Percentiles rank a stretch among this genome's conserved stretches.
Evolutionary conservation across 1,140 invertebrate genomes (phyloP).

Genomic region (Brachionus asplanchnoidis): DNA sequence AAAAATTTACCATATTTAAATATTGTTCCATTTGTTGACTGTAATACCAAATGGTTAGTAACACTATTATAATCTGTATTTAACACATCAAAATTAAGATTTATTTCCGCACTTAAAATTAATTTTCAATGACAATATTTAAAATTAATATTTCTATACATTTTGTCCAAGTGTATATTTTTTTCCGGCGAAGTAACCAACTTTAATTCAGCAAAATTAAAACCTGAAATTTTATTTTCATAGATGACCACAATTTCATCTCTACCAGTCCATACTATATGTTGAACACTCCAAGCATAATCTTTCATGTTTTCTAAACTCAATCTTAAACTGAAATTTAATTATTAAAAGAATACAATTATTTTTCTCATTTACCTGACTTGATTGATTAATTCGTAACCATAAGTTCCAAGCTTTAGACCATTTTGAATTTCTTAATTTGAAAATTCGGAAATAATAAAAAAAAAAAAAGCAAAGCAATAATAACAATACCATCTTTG

Average conservation of each 20-base stretch:
- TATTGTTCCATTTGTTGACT: neutral
- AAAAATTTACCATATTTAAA: neutral
- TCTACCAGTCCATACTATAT: neutral
- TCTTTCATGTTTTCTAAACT: neutral
- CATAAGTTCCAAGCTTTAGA: neutral
- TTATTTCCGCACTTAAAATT: neutral
- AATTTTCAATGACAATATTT: neutral
- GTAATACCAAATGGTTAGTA: neutral
- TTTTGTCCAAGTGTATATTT: neutral
- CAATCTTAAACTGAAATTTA: neutral
- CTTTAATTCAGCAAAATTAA: neutral
- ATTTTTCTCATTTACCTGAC: neutral
- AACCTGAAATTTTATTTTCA: neutral
- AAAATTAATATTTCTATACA: neutral
- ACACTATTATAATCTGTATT: neutral
- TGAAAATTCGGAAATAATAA: neutral
- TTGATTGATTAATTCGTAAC: neutral
- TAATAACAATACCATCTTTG: constrained; percentile 7
- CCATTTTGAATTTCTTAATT: constrained; percentile 16
- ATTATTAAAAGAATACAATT: neutral
- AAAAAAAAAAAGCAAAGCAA: neutral
- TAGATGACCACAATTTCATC: neutral
- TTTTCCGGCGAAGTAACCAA: neutral
- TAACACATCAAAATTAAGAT: neutral
- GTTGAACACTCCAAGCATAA: neutral